phyloP scores from a whole-genome alignment of 2,888 invertebrate species.

The Nezara viridula region DNA sequence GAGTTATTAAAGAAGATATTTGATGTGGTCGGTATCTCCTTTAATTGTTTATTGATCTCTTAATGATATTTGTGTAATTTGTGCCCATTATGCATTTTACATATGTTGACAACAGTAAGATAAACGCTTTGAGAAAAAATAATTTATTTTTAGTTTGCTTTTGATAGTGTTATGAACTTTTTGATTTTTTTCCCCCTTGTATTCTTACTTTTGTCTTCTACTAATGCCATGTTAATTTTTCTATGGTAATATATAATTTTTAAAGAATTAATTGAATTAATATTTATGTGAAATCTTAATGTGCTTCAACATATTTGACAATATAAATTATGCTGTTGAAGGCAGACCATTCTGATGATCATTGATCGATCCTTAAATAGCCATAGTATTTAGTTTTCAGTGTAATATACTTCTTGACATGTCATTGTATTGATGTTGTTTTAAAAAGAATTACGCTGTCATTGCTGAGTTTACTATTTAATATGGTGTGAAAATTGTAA shows the following conservation, averaged over 20 bases:
- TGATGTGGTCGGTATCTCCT: conserved; percentile 55
- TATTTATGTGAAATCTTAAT: conserved; percentile 29
- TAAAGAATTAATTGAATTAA: not conserved
- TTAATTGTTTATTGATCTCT: conserved; percentile 54
- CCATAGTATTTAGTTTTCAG: not conserved
- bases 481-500: not conserved
- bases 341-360: not conserved
- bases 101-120: not conserved
- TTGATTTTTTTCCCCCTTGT: not conserved
- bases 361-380: not conserved
- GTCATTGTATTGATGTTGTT: not conserved
- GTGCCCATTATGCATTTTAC: conserved; percentile 31
- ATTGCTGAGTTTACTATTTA: not conserved
- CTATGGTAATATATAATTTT: not conserved
- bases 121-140: not conserved
- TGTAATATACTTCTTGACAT: not conserved
- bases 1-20: conserved; percentile 28
- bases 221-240: not conserved
- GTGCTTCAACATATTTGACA: not conserved
- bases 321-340: not conserved
- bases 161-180: not conserved
- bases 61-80: conserved; percentile 24
- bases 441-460: not conserved
- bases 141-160: not conserved
- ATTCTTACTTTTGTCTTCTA: not conserved